phyloP scores from a whole-genome alignment of 2,888 invertebrate species.

The Eustalomyia histrio region DNA sequence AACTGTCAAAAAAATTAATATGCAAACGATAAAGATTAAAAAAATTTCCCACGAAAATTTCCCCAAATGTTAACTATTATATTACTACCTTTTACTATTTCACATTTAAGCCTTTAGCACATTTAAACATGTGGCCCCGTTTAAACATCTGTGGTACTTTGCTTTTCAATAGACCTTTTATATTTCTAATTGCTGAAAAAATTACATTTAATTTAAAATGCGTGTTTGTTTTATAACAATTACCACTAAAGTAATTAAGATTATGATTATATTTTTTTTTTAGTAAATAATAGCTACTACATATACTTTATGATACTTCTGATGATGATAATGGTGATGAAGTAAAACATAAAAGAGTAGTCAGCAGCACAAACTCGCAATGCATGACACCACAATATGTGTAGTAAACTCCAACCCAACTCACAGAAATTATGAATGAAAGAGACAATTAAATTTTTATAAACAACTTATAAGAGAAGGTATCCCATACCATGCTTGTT shows the following conservation, averaged over 20 bases:
- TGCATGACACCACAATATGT: slow-evolving; percentile 32
- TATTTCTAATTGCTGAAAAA: neutral
- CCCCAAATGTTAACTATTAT: too few relatives aligned
- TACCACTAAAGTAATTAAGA: slow-evolving; percentile 53
- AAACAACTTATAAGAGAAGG: too few relatives aligned
- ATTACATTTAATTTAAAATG: neutral
- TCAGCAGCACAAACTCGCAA: slow-evolving; percentile 30
- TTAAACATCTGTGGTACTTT: too few relatives aligned
- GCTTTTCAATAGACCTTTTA: neutral
- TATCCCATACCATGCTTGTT: neutral
- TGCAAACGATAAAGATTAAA: too few relatives aligned
- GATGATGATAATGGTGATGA: slow-evolving; percentile 16
- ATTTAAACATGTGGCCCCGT: too few relatives aligned
- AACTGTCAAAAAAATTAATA: too few relatives aligned
- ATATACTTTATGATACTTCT: neutral
- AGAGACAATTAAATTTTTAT: neutral
- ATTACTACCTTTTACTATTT: too few relatives aligned
- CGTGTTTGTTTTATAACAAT: neutral
- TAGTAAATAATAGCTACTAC: slow-evolving; percentile 21
- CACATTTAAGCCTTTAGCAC: too few relatives aligned
- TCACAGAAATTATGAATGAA: neutral
- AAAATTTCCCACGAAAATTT: too few relatives aligned
- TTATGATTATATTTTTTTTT: slow-evolving; percentile 43
- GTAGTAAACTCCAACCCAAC: neutral
- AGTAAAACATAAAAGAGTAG: neutral